Evolutionary conservation across 2,888 invertebrate species (phyloP), one percentile per base, ranked within the genome.

Genomic region (Aricia artaxerxes): DNA sequence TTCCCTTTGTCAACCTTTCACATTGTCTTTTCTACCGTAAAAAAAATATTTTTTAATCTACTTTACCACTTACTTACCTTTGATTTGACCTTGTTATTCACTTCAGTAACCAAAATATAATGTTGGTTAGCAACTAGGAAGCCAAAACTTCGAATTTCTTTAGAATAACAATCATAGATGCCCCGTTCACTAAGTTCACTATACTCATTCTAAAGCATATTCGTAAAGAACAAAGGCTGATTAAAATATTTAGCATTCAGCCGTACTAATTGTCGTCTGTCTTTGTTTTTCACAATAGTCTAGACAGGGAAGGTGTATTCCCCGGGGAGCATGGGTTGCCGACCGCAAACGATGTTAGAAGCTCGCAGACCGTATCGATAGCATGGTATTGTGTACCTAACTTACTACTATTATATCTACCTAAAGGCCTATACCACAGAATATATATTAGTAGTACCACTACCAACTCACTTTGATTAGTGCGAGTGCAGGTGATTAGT

Each of bases 341-440:
- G 88, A 89, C 90, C 90, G 92, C 91, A 92, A 92, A 92, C 90
- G 87, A 88, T 90, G 84, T 91, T 91, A 89, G 78, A 73, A 87
- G 75, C 53, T 31, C 49, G 83, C 87, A 88, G 92, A 92, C 90
- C 91, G 91, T 91, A 84, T 86, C 89, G 87, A 80, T 78, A 80
- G 24, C 73, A 60, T 40, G 13, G 16, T 72, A 78, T 73, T 73
- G 49, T 78, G 16, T 78, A 78, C 69, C n/a, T 78, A 16, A 24
- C 24, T 7, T 53, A 53, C 53, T 57, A 53, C 53, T 53, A 53
- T 24, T 24, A 24, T 24, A 24, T 24, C 24, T 24, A 24, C 24
- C 24, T 24, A 24, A 24, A 24, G 24, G 24, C 24, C 24, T 24
- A 24, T 24, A 24, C 24, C 24, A 24, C 24, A 24, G 24, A 24